Evolutionary conservation across 2,797 vertebrate species (phyloP).

Genomic region (Eospalax fontanierii): DNA sequence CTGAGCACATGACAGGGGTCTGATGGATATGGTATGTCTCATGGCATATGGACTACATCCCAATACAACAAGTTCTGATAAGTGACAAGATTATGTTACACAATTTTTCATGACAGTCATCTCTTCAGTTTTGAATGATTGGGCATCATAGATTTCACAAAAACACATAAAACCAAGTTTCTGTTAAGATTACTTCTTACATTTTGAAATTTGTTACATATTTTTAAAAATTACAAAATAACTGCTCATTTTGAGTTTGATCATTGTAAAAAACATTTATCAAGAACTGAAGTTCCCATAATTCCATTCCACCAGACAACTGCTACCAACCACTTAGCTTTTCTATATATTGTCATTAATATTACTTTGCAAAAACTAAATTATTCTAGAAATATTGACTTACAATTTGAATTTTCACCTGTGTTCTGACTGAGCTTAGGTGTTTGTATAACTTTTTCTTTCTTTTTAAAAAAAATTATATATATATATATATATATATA

Average conservation of each 20-base stretch:
- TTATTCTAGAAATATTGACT: background rate
- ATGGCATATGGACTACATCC: background rate
- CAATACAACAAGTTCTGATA: background rate
- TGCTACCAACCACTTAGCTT: background rate
- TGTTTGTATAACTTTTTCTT: background rate
- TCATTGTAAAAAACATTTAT: background rate
- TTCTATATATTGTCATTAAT: background rate
- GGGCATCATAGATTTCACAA: background rate
- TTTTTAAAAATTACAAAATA: slow-evolving; percentile 6
- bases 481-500: no score
- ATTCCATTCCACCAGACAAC: background rate
- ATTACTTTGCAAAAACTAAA: slow-evolving; percentile 16
- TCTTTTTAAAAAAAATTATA: no score
- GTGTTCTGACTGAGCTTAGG: background rate
- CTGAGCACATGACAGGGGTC: background rate
- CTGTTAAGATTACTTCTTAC: background rate
- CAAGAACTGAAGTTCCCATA: slow-evolving; percentile 17
- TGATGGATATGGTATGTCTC: background rate
- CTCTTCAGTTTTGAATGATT: background rate
- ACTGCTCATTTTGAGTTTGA: background rate
- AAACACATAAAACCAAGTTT: background rate
- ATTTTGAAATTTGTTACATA: background rate
- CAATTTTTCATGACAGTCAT: background rate
- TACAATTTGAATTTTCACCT: background rate
- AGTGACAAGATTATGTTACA: background rate